Evolutionary conservation across 2,888 invertebrate genomes (phyloP).

Genomic region (Acrocyrtus sp.): DNA sequence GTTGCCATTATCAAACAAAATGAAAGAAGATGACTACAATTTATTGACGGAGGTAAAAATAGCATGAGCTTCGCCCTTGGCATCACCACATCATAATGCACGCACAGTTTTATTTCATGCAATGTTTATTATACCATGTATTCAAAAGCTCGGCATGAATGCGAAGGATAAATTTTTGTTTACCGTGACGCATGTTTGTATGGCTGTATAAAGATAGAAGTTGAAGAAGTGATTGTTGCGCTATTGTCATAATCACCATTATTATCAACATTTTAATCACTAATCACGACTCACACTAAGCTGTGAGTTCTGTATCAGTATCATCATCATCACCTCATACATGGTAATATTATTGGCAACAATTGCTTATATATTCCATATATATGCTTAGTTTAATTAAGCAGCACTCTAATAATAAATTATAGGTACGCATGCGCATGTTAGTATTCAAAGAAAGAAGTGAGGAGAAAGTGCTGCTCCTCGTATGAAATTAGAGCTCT

Average conservation of each 20-base stretch:
- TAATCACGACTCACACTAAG: neutral
- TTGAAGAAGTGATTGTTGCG: constrained; percentile 5
- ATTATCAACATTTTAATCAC: constrained; percentile 9
- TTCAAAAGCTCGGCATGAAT: neutral
- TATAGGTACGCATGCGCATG: neutral
- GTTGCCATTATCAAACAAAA: too few species aligned
- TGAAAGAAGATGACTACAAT: neutral
- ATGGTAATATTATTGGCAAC: constrained; percentile 2
- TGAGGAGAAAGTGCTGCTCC: constrained; percentile 7
- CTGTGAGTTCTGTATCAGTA: neutral
- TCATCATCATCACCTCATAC: neutral
- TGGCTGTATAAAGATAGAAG: neutral
- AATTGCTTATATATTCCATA: neutral
- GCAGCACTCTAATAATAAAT: neutral
- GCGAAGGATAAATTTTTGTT: neutral
- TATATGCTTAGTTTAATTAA: neutral
- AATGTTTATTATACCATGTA: neutral
- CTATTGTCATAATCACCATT: constrained; percentile 9
- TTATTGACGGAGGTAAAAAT: neutral
- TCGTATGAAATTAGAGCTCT: neutral
- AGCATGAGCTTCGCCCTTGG: constrained; percentile 6
- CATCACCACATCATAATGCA: neutral
- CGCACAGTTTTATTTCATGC: neutral
- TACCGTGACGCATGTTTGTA: neutral
- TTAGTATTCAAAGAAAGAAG: neutral